Evolutionary conservation across 2,113 vertebrate genomes (phyloP), one percentile per base, ranked within the genome.

Genomic region (Chionodraco myersi): DNA sequence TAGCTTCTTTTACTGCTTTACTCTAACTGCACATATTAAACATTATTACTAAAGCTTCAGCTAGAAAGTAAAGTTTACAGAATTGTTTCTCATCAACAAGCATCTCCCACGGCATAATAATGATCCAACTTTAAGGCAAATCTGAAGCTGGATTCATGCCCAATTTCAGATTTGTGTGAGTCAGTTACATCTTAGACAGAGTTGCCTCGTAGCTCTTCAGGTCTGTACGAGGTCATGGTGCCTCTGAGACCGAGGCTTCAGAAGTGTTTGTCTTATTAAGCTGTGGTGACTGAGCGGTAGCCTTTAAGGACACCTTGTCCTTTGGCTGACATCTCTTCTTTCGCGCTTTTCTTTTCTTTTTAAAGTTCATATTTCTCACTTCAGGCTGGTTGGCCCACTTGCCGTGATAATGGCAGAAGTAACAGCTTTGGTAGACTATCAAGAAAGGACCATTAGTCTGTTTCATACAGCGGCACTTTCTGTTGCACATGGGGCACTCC

Each of bases 341-440:
- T 12, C 45, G 0, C 0, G 5, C 18, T 14, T 10, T 51, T 14
- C 53, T 5, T 2, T 58, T 2, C 26, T 60, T 57, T 8, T 26
- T 3, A 2, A 4, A 45, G 44, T 59, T 72, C 0, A n/a, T 18
- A 11, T 48, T 36, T 60, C 12, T 60, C 15, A 68, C 83, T 58
- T 47, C 21, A 3, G 78, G 86, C 62, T 82, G 82, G 47, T 11
- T 75, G 75, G 61, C 71, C 79, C 82, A 84, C 61, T 72, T 78
- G 47, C 67, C 60, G 15, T 63, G 69, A 66, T 70, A 87, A 23
- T 75, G 60, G 52, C 77, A 81, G 74, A 51, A 87, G 52, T 78
- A 84, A 18, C 85, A 84, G 21, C 56, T 84, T 60, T 81, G 77
- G 54, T 84, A 77, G 59, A 71, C 60, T n/a, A 74, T 72, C 11